Percentiles rank a stretch among this genome's conserved stretches.
Conservation (phyloP, 2,113 vertebrate species). For the Turdus rufiventris region DNA sequence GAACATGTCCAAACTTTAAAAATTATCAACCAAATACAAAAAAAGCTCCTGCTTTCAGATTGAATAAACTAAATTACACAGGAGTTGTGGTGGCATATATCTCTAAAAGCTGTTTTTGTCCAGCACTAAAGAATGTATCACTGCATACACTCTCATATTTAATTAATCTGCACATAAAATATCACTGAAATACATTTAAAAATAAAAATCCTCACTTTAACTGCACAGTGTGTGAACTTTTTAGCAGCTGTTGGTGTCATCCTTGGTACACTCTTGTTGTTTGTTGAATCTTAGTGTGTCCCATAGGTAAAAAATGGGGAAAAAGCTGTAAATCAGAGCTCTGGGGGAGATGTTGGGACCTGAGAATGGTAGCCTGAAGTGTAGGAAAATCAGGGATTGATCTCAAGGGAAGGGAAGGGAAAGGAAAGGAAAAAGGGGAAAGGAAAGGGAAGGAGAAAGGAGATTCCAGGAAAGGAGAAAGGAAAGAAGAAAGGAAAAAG, state of each 20-base stretch:
- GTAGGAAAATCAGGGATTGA: fast-evolving
- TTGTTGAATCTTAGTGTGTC: background rate
- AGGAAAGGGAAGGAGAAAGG: too few species aligned
- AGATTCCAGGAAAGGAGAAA: too few species aligned
- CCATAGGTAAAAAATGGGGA: background rate
- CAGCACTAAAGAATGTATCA: background rate
- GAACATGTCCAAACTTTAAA: background rate
- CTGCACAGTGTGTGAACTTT: background rate
- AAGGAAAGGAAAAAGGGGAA: background rate
- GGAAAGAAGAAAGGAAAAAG: background rate
- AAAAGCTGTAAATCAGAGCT: background rate
- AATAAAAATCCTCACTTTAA: background rate
- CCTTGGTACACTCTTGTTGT: background rate
- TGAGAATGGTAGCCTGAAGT: background rate
- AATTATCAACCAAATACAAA: background rate
- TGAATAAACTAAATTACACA: background rate
- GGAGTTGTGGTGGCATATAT: background rate
- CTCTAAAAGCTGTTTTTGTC: background rate
- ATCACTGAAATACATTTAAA: background rate
- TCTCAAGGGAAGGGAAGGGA: background rate
- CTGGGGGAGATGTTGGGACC: background rate
- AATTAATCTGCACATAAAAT: background rate
- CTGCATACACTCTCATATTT: background rate
- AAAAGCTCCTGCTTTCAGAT: background rate
- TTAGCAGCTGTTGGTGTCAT: background rate